Evolutionary conservation across 2,888 invertebrate species (phyloP).

Genomic region (Sthenelais limicola): DNA sequence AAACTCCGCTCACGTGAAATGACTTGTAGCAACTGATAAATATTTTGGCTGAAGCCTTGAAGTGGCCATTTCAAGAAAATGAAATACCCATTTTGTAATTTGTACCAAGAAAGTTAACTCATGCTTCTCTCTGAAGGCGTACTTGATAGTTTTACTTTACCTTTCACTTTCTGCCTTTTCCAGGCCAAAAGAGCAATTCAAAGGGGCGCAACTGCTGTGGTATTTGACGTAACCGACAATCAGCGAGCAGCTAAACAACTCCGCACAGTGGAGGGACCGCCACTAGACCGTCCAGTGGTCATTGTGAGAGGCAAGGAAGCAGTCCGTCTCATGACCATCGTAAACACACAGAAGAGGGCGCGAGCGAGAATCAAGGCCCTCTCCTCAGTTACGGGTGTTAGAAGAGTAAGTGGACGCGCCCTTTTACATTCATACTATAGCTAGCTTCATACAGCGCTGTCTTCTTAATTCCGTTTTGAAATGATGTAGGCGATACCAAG

Average conservation of each 20-base stretch:
- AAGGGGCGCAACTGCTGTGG: conserved; percentile 64
- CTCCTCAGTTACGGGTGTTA: not conserved
- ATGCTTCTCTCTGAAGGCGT: too few relatives aligned
- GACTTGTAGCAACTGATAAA: too few relatives aligned
- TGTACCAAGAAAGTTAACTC: too few relatives aligned
- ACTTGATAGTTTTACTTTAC: too few relatives aligned
- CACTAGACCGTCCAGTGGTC: conserved; percentile 57
- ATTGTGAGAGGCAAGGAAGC: conserved; percentile 59
- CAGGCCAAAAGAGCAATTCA: conserved; percentile 63
- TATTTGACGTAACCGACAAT: conserved; percentile 63
- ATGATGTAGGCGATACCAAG: too few relatives aligned
- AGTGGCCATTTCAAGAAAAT: too few relatives aligned
- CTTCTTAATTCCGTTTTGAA: too few relatives aligned
- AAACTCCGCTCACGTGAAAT: too few relatives aligned
- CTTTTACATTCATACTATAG: too few relatives aligned
- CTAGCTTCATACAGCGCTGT: too few relatives aligned
- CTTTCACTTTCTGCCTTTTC: conserved; percentile 12
- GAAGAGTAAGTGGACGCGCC: conserved; percentile 5
- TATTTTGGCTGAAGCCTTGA: too few relatives aligned
- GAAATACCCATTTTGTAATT: too few relatives aligned
- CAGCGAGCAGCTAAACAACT: conserved; percentile 57
- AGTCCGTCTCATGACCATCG: conserved; percentile 57
- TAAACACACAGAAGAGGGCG: conserved; percentile 57
- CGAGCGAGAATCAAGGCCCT: conserved; percentile 53
- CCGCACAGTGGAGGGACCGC: not conserved